phyloP scores from a whole-genome alignment of 2,797 vertebrate genomes.

The Avahi laniger region DNA sequence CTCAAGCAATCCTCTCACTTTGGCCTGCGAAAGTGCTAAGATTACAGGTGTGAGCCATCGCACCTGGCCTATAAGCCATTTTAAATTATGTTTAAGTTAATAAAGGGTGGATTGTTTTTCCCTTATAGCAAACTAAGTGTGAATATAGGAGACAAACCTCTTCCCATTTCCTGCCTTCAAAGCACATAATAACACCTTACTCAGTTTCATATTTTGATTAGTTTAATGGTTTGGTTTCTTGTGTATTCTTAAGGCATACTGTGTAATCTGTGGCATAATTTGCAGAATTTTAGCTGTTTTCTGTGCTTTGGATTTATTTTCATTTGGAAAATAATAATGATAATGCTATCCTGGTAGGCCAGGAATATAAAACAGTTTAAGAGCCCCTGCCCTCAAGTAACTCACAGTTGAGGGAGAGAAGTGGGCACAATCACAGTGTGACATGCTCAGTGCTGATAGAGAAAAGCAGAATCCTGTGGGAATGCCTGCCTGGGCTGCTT shows the following conservation, averaged over 20 bases:
- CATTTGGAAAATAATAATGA: not conserved
- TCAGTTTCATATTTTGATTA: not conserved
- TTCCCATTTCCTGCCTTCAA: not conserved
- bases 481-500: not conserved
- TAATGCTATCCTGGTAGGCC: not conserved
- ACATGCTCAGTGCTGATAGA: not conserved
- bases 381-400: not conserved
- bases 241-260: not conserved
- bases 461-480: not conserved
- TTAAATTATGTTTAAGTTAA: conserved; percentile 27
- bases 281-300: not conserved
- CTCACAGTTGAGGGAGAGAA: not conserved
- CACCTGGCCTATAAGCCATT: not conserved
- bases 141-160: not conserved
- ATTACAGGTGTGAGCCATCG: not conserved
- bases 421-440: not conserved
- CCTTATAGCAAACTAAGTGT: not conserved
- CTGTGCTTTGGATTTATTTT: conserved; percentile 12
- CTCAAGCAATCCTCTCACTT: too few relatives aligned
- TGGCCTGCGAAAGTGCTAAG: not conserved
- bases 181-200: not conserved
- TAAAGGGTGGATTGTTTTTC: not conserved
- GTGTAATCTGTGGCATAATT: not conserved
- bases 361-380: not conserved
- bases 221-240: conserved; percentile 17